phyloP scores from a whole-genome alignment of 2,797 vertebrate species.

The Chiroxiphia lanceolata region DNA sequence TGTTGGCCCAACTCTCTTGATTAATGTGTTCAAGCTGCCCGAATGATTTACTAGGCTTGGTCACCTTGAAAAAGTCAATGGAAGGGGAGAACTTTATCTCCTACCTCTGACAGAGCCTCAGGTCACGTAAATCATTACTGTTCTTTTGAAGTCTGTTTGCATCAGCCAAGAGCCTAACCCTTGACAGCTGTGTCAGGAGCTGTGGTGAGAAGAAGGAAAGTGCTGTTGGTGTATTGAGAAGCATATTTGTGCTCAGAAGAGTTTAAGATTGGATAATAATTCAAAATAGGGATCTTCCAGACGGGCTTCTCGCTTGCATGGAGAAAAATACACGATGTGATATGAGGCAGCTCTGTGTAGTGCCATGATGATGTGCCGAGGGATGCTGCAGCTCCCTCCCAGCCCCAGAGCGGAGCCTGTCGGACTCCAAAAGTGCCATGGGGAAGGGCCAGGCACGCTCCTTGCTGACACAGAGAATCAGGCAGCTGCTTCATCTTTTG shows the following conservation, averaged over 20 bases:
- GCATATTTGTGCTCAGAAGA: neutral
- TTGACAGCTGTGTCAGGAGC: neutral
- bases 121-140: neutral
- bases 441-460: fast-evolving
- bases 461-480: fast-evolving
- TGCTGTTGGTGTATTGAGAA: neutral
- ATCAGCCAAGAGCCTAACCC: neutral
- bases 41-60: neutral
- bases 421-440: fast-evolving
- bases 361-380: fast-evolving
- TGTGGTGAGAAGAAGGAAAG: neutral
- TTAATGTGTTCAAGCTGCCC: neutral
- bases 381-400: neutral
- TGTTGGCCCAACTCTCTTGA: fast-evolving
- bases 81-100: neutral
- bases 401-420: fast-evolving
- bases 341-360: neutral
- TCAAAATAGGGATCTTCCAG: neutral
- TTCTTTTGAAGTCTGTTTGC: neutral
- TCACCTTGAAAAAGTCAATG: neutral
- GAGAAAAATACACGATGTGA: neutral
- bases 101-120: neutral
- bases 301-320: neutral
- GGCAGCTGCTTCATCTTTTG: neutral
- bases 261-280: neutral